Conservation (phyloP, 2,888 invertebrate genomes). For the Nineta flava region DNA sequence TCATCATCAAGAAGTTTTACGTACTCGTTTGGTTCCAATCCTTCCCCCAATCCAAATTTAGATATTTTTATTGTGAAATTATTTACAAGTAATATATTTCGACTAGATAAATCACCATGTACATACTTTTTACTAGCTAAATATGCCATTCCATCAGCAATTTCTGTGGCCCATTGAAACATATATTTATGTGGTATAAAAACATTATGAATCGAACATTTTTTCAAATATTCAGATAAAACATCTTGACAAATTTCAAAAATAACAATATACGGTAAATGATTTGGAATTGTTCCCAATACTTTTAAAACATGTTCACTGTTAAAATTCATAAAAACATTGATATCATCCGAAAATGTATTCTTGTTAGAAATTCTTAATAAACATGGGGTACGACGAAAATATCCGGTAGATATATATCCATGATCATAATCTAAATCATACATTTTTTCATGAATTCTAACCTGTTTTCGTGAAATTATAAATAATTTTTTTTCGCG, state of each 20-base stretch:
- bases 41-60: conserved; percentile 2
- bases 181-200: conserved; percentile 17
- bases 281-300: neutral
- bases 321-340: neutral
- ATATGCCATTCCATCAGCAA: conserved; percentile 71
- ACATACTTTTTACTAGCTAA: conserved; percentile 51
- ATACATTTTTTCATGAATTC: neutral
- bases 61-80: conserved; percentile 2
- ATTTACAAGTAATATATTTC: conserved; percentile 31
- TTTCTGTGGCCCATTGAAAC: conserved; percentile 44
- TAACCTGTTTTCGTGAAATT: neutral
- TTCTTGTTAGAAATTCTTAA: neutral
- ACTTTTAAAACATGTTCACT: neutral
- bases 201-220: neutral
- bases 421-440: neutral
- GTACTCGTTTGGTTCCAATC: neutral
- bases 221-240: conserved; percentile 1
- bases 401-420: too few relatives aligned
- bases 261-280: neutral
- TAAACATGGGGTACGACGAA: neutral
- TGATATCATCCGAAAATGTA: neutral
- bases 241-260: neutral
- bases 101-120: conserved; percentile 53
- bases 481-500: neutral
- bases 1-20: neutral